Evolutionary conservation across 2,797 vertebrate genomes (phyloP).

Genomic region (Carapus acus): DNA sequence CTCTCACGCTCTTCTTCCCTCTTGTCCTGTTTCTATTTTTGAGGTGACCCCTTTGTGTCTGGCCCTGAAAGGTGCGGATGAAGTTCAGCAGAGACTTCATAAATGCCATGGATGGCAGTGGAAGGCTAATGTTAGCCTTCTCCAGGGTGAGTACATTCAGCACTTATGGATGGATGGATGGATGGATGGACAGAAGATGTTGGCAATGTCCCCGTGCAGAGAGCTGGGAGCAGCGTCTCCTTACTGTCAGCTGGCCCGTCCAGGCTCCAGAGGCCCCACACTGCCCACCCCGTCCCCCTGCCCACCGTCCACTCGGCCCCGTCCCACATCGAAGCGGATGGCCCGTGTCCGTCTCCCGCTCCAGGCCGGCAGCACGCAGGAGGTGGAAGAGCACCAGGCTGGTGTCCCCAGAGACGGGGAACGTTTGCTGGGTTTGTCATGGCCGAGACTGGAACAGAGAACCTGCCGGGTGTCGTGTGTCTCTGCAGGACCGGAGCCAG

Average conservation of each 20-base stretch:
- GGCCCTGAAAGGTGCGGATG: constrained; percentile 63
- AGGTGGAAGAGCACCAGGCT: constrained; percentile 33
- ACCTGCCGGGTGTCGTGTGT: constrained; percentile 32
- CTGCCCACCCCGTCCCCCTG: constrained; percentile 52
- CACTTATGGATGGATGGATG: too few species aligned
- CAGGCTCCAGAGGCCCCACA: constrained; percentile 31
- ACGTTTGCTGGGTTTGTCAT: not conserved
- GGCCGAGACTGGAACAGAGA: constrained; percentile 2
- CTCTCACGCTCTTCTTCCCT: not conserved
- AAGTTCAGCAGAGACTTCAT: constrained; percentile 78
- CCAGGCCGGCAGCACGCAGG: constrained; percentile 31
- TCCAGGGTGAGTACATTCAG: constrained; percentile 61
- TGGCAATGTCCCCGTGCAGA: constrained; percentile 53
- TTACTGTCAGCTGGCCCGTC: constrained; percentile 58
- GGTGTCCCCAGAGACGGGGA: too few species aligned
- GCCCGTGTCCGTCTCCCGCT: constrained; percentile 17
- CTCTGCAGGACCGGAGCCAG: constrained; percentile 44
- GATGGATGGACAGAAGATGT: not conserved
- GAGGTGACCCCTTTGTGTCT: not conserved
- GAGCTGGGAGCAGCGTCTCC: constrained; percentile 69
- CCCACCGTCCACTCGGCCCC: constrained; percentile 57
- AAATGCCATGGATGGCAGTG: constrained; percentile 67
- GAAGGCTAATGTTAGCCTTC: constrained; percentile 61
- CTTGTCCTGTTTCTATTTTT: too few species aligned
- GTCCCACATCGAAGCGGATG: constrained; percentile 33